Conservation (phyloP, 2,113 vertebrate genomes). For the Apistogramma diplotaenia region DNA sequence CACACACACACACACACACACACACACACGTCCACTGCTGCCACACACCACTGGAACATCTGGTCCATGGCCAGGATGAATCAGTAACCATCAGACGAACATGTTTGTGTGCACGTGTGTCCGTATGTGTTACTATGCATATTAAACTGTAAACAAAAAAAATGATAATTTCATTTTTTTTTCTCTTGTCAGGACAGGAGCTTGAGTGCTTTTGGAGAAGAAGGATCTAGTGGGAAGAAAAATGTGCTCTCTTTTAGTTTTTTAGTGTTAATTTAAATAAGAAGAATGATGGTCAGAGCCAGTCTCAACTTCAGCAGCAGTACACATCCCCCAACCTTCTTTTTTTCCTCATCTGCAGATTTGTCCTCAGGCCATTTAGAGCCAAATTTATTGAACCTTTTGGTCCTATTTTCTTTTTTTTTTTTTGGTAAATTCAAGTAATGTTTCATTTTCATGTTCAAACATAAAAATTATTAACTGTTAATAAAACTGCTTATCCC, state of each 20-base stretch:
- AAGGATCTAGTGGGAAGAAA: not conserved
- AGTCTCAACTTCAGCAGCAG: not conserved
- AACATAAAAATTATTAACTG: too few species aligned
- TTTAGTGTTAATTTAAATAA: not conserved
- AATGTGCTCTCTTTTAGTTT: not conserved
- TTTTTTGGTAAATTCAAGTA: not conserved
- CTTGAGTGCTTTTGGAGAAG: not conserved
- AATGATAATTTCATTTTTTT: not conserved
- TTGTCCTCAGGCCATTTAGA: not conserved
- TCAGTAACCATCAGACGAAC: conserved; percentile 46
- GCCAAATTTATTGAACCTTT: not conserved
- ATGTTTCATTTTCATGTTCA: too few species aligned
- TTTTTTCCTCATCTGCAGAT: not conserved
- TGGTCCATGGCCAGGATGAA: conserved; percentile 60
- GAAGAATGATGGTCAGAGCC: not conserved
- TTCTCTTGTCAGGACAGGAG: not conserved
- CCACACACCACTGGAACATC: conserved; percentile 66
- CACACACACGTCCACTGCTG: conserved; percentile 26
- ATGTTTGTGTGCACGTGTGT: not conserved
- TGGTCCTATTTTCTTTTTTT: not conserved
- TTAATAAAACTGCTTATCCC: too few species aligned
- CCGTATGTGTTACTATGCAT: conserved; percentile 15
- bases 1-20: conserved; percentile 6
- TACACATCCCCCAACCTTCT: not conserved
- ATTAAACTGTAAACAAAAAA: not conserved